Percentiles rank a stretch among this genome's conserved stretches.
phyloP scores from a whole-genome alignment of 2,797 vertebrate genomes.

The Ctenopoma multispine region DNA sequence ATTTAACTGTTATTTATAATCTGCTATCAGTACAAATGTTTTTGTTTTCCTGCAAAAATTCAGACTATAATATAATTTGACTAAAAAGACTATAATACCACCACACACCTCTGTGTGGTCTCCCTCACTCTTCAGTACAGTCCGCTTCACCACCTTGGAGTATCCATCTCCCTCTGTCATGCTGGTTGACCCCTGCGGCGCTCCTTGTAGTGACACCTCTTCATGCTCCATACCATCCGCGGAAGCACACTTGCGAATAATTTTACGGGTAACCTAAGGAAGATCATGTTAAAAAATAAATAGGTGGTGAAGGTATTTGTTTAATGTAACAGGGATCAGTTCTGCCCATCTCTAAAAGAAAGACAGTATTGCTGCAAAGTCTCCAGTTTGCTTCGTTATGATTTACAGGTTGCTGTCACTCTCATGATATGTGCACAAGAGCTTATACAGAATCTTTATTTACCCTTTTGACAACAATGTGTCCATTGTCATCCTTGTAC shows the following conservation, averaged over 20 bases:
- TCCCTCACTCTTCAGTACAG: conserved; percentile 90
- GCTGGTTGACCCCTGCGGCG: conserved; percentile 75
- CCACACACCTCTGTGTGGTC: conserved; percentile 89
- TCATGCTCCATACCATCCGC: conserved; percentile 86
- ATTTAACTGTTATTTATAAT: neutral
- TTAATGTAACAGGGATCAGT: neutral
- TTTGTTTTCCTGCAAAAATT: neutral
- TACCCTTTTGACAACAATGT: conserved; percentile 93
- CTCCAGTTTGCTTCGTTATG: neutral
- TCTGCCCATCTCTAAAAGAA: neutral
- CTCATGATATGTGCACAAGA: neutral
- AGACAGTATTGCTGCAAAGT: neutral
- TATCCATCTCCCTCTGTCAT: conserved; percentile 83
- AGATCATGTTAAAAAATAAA: conserved; percentile 24
- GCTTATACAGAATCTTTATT: conserved; percentile 5
- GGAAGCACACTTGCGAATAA: conserved; percentile 88
- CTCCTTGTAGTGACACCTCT: conserved; percentile 85
- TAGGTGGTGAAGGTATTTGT: neutral
- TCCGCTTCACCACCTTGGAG: conserved; percentile 90
- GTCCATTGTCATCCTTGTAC: conserved; percentile 90
- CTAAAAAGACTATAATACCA: neutral
- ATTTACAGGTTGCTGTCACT: neutral
- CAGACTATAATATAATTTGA: too few relatives aligned
- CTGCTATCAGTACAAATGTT: neutral
- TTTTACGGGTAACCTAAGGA: conserved; percentile 89